phyloP scores from a whole-genome alignment of 92 coral and sea anemone species.

The Virgularia gustaviana region DNA sequence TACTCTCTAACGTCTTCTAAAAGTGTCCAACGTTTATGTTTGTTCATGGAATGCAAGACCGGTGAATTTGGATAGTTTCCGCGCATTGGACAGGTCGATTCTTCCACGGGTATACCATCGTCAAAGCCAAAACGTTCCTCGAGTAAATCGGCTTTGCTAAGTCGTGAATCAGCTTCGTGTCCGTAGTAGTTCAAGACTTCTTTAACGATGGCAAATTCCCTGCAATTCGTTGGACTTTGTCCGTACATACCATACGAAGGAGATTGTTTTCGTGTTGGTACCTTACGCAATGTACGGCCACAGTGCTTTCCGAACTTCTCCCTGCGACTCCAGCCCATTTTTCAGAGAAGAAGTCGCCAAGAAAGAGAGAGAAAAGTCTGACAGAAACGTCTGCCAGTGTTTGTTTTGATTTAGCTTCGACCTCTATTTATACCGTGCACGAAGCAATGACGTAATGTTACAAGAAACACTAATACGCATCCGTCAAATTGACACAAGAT shows the following conservation, averaged over 20 bases:
- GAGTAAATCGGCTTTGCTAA: slow-evolving; percentile 23
- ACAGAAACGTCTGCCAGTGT: too few relatives aligned
- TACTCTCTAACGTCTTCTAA: slow-evolving; percentile 66
- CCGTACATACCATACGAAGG: not conserved
- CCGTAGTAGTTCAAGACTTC: slow-evolving; percentile 41
- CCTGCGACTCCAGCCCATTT: slow-evolving; percentile 66
- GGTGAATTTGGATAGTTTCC: slow-evolving; percentile 27
- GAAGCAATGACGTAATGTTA: not conserved
- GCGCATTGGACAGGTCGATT: not conserved
- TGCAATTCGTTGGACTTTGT: not conserved
- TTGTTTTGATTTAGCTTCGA: too few relatives aligned
- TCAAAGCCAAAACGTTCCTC: slow-evolving; percentile 3
- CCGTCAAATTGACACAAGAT: too few relatives aligned
- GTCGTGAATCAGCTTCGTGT: slow-evolving; percentile 31
- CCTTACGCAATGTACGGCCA: slow-evolving; percentile 68
- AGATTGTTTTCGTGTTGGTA: not conserved
- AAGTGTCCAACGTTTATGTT: slow-evolving; percentile 90
- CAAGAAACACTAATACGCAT: too few relatives aligned
- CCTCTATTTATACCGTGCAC: too few relatives aligned
- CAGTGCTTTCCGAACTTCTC: slow-evolving; percentile 64
- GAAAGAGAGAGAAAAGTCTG: too few relatives aligned
- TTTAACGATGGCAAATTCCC: slow-evolving; percentile 20
- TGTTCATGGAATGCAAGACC: slow-evolving; percentile 65
- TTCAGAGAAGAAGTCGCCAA: not conserved
- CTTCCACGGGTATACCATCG: not conserved